These are phyloP conservation scores for Psilopogon haemacephalus DNA, from an alignment of 2,113 vertebrate genomes.

Conservation along the genomic window DNA sequence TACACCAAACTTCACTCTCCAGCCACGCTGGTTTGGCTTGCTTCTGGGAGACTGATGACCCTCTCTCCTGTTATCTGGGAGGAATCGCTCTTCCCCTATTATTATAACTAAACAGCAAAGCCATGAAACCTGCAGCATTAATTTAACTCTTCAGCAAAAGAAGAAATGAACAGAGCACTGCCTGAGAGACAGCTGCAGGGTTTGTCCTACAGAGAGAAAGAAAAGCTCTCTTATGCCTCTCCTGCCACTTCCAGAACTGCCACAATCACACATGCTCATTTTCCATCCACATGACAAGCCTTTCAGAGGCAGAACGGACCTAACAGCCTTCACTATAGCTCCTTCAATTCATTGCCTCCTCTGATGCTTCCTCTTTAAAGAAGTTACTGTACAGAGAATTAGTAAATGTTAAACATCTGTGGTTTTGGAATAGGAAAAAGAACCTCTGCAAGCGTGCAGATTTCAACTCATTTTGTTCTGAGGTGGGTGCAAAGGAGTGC, in stretches of 20 bases:
- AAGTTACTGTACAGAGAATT: background rate
- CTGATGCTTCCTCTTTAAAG: background rate
- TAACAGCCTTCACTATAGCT: background rate
- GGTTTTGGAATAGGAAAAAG: background rate
- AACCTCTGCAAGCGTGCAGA: background rate
- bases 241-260: background rate
- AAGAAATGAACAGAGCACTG: background rate
- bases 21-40: background rate
- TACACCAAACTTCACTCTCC: background rate
- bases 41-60: background rate
- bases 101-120: background rate
- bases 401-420: background rate
- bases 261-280: background rate
- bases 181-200: background rate
- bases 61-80: background rate
- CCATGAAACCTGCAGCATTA: background rate
- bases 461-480: background rate
- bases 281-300: background rate
- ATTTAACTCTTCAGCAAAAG: background rate
- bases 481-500: background rate
- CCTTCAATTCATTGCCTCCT: background rate
- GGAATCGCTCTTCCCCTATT: background rate
- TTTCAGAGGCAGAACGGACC: background rate
- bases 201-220: background rate
- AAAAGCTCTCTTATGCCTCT: background rate